Base-by-base conservation (phyloP, 2,888 invertebrate genomes). In the Lepidocyrtoides sp. region DNA sequence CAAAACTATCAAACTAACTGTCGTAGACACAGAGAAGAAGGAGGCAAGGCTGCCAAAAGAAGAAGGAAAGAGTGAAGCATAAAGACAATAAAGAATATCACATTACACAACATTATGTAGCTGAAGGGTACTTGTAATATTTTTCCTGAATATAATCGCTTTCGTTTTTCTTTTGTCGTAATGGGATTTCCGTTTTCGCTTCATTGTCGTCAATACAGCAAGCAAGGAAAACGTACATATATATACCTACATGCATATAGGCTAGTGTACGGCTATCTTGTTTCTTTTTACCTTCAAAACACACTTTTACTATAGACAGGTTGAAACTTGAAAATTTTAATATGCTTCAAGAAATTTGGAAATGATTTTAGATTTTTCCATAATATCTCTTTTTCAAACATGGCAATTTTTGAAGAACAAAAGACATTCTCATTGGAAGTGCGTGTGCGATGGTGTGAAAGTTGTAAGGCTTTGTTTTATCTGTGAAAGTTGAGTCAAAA, bases 51-150 rank as follows among this genome's bases (percentile, higher is more conserved):
- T 77, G 77, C 1, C 51, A 32, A 26, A 5, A 75, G 66, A 17
- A 44, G 26, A 26, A 17, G 17, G 32, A 32, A 26, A 75, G 23
- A 23, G 75, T 12, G 48, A 26, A 36, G 36, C 36, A 72, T 20
- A 86, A 60, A 60, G 66, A 83, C 44, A 41, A 69, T 8, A 36
- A 41, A 69, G 75, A 54, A 54, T 51, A 77, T 77, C 54, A 36
- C 54, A 77, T 77, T 77, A 77, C 75, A 75, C 51, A 66, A 36
- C 20, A 85, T 85, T 77, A 79, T 77, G 87, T 44, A 20, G 87
- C 79, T 87, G 87, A 87, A 87, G 87, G 87, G 87, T 87, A 87
- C 87, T 87, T 87, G 66, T 66, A 87, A 87, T 87, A 87, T 79
- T 79, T 79, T 79, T 87, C 48, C 66, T 54, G 79, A 87, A 66